phyloP scores from a whole-genome alignment of 2,888 invertebrate genomes.

The Eilema depressum region DNA sequence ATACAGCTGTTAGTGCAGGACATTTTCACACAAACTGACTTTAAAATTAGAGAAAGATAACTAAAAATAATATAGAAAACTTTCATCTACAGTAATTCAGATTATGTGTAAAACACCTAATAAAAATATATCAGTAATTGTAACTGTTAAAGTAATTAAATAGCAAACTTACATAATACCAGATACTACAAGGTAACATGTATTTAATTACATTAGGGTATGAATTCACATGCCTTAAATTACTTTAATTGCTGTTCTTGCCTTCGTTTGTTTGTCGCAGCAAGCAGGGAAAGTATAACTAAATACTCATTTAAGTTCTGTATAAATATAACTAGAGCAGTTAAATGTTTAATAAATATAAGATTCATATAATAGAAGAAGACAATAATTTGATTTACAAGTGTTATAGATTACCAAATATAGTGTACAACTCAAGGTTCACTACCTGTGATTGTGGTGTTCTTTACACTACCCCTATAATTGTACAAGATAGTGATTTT shows the following conservation, averaged over 20 bases:
- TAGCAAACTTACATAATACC: conserved; percentile 50
- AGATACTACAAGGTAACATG: conserved; percentile 66
- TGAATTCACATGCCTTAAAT: conserved; percentile 36
- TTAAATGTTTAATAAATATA: too few species aligned
- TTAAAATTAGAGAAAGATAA: conserved; percentile 21
- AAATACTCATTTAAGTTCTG: too few species aligned
- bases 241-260: conserved; percentile 32
- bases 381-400: too few species aligned
- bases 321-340: too few species aligned
- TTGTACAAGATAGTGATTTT: too few species aligned
- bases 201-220: conserved; percentile 38
- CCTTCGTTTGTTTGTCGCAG: too few species aligned
- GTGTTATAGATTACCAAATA: too few species aligned
- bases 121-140: conserved; percentile 29
- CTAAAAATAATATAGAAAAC: conserved; percentile 18
- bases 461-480: too few species aligned
- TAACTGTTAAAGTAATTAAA: conserved; percentile 43
- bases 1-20: conserved; percentile 55
- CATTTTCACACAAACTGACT: conserved; percentile 43
- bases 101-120: conserved; percentile 36
- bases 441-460: too few species aligned
- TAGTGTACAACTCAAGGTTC: too few species aligned
- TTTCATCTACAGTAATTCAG: conserved; percentile 14
- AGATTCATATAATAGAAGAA: too few species aligned
- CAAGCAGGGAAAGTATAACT: too few species aligned